Evolutionary conservation across 1,140 invertebrate species (phyloP).

Genomic region (Sesamia nonagrioides): DNA sequence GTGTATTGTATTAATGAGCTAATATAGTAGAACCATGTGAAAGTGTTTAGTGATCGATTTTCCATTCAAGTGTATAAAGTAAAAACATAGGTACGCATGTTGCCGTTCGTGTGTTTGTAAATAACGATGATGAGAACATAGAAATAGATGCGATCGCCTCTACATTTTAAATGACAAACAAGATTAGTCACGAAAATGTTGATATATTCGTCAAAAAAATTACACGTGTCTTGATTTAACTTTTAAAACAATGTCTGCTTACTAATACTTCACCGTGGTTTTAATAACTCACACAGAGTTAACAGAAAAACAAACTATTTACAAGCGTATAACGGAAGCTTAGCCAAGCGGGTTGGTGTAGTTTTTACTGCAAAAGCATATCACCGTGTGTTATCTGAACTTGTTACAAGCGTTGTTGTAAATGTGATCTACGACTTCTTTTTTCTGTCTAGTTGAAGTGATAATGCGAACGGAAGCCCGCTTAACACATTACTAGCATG

Average conservation of each 20-base stretch:
- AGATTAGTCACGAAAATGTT: not conserved
- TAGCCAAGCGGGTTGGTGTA: conserved; percentile 26
- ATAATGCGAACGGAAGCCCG: conserved; percentile 46
- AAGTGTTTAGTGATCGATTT: conserved; percentile 34
- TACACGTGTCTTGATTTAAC: conserved; percentile 3
- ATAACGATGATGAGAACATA: conserved; percentile 23
- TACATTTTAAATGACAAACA: conserved; percentile 31
- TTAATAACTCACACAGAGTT: not conserved
- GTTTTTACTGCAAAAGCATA: conserved; percentile 35
- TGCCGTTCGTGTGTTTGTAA: conserved; percentile 18
- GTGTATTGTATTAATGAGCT: conserved; percentile 50
- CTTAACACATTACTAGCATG: conserved; percentile 41
- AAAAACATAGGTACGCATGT: conserved; percentile 5
- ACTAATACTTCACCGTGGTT: not conserved
- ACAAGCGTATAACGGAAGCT: conserved; percentile 42
- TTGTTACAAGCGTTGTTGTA: conserved; percentile 38
- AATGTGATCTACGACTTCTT: conserved; percentile 39
- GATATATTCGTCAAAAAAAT: conserved; percentile 17
- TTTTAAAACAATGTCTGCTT: not conserved
- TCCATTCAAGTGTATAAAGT: not conserved
- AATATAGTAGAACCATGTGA: conserved; percentile 49
- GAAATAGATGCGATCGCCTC: not conserved
- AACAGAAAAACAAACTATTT: conserved; percentile 36
- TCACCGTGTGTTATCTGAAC: conserved; percentile 37
- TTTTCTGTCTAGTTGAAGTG: conserved; percentile 41